Evolutionary conservation across 1,140 invertebrate genomes (phyloP).

Genomic region (Psix sp.): DNA sequence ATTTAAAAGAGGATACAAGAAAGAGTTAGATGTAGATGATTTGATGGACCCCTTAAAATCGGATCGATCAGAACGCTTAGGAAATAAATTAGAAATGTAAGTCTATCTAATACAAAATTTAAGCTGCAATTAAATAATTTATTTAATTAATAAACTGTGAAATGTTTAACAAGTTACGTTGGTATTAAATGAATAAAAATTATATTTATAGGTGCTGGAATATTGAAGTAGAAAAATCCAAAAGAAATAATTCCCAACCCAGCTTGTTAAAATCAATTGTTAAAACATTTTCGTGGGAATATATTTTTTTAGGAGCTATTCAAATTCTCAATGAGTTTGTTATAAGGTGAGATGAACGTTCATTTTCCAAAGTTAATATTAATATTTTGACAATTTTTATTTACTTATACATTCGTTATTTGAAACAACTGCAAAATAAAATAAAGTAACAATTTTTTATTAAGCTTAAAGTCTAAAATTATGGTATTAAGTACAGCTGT

Average conservation of each 20-base stretch:
- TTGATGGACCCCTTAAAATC: slow-evolving; percentile 77
- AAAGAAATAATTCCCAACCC: slow-evolving; percentile 66
- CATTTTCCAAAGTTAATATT: too few species aligned
- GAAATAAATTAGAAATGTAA: slow-evolving; percentile 79
- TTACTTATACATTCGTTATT: too few species aligned
- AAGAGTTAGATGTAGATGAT: slow-evolving; percentile 78
- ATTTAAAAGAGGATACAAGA: slow-evolving; percentile 78
- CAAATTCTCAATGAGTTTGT: slow-evolving; percentile 73
- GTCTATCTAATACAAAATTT: too few species aligned
- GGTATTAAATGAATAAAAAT: neutral
- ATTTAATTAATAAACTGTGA: too few species aligned
- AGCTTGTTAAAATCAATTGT: slow-evolving; percentile 80
- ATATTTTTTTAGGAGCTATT: slow-evolving; percentile 77
- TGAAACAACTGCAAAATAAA: too few species aligned
- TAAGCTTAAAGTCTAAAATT: too few species aligned
- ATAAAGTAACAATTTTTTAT: too few species aligned
- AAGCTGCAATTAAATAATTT: too few species aligned
- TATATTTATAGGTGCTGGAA: slow-evolving; percentile 73
- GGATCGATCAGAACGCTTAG: slow-evolving; percentile 76
- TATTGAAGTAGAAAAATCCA: slow-evolving; percentile 72
- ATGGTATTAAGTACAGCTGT: too few species aligned
- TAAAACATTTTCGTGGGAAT: slow-evolving; percentile 79
- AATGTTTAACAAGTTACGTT: neutral
- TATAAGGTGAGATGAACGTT: slow-evolving; percentile 70
- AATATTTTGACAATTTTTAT: too few species aligned